A percentile compares a stretch with the other conserved stretches of the same genome.
Evolutionary conservation across 2,888 invertebrate species (phyloP).

Genomic region (Temnothorax rugatulus): DNA sequence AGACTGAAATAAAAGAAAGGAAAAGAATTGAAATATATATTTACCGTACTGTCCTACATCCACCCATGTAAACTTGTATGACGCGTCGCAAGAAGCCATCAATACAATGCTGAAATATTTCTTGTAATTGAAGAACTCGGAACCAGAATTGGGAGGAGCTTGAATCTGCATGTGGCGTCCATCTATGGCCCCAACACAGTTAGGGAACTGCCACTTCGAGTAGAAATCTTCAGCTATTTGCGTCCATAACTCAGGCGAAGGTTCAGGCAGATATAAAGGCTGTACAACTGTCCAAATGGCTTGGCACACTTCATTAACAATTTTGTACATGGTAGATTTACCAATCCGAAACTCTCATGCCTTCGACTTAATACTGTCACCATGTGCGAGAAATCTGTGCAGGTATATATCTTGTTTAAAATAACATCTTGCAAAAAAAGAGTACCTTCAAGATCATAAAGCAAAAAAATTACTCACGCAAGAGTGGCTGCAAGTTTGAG

Average conservation of each 20-base stretch:
- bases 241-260: background rate
- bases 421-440: background rate
- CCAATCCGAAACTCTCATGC: background rate
- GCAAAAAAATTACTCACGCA: background rate
- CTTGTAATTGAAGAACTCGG: background rate
- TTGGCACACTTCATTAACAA: background rate
- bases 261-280: background rate
- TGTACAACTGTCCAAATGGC: background rate
- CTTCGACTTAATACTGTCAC: background rate
- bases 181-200: background rate
- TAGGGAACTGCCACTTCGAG: background rate
- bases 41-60: conserved; percentile 18
- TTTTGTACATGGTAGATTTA: background rate
- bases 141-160: background rate
- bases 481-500: background rate
- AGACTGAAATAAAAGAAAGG: too few species aligned
- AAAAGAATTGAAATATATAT: background rate
- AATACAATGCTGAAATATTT: background rate
- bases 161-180: background rate
- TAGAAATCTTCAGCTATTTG: background rate
- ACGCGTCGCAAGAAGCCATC: conserved; percentile 13
- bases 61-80: background rate
- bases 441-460: background rate
- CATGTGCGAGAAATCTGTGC: background rate
- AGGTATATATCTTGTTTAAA: background rate